These are phyloP conservation scores for Platycercus adscitus DNA, from an alignment of 2,113 vertebrate species.

Conservation along the genomic window DNA sequence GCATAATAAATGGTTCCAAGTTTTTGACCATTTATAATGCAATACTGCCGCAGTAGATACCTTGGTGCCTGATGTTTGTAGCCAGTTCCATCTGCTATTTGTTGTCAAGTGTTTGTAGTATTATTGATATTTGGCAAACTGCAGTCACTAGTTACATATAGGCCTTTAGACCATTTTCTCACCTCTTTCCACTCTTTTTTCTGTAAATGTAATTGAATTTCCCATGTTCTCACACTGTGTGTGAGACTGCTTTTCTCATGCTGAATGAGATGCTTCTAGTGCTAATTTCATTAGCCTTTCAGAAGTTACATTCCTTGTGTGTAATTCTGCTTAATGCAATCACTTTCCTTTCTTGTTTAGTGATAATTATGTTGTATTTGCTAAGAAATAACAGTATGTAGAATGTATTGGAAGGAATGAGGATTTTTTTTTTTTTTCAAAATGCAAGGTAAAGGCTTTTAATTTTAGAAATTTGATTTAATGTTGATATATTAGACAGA, in stretches of 20 bases:
- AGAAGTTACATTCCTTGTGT: neutral
- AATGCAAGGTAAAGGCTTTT: neutral
- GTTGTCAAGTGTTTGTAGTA: slow-evolving; percentile 5
- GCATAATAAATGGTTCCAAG: slow-evolving; percentile 91
- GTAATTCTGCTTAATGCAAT: neutral
- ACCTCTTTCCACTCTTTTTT: neutral
- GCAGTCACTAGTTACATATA: neutral
- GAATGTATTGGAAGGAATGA: neutral
- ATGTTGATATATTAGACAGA: neutral
- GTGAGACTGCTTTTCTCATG: neutral
- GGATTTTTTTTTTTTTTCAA: neutral
- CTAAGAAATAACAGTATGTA: neutral
- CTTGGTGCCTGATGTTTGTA: slow-evolving; percentile 30
- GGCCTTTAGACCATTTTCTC: neutral
- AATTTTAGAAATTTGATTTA: neutral
- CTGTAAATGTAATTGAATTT: neutral
- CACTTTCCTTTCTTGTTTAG: neutral
- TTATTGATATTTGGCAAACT: neutral
- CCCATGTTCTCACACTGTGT: neutral
- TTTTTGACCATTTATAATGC: slow-evolving; percentile 89
- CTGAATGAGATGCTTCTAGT: neutral
- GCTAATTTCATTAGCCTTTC: neutral
- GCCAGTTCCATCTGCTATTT: neutral
- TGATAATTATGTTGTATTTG: neutral
- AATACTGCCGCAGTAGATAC: slow-evolving; percentile 41